Conservation (phyloP, 2,888 invertebrate species). For the Anodontia alba region DNA sequence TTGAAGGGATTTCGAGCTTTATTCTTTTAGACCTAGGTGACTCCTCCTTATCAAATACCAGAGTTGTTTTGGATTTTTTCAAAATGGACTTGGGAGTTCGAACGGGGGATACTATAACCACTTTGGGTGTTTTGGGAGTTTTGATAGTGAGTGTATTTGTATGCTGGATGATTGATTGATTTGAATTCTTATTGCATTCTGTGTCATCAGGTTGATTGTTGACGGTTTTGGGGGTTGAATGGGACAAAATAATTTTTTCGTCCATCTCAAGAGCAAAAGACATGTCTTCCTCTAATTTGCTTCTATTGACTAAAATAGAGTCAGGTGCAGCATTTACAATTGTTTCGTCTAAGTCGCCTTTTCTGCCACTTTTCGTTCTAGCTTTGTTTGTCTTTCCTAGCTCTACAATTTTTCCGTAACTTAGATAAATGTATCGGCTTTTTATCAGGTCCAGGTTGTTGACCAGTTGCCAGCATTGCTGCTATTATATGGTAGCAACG, state of each 20-base stretch:
- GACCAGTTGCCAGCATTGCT: slow-evolving; percentile 20
- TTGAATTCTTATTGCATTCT: not conserved
- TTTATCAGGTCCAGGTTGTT: slow-evolving; percentile 11
- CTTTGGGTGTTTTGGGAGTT: not conserved
- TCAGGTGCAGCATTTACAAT: not conserved
- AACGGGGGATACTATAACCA: not conserved
- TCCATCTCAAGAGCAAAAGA: not conserved
- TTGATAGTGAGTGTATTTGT: not conserved
- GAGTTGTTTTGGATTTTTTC: not conserved
- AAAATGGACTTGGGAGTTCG: slow-evolving; percentile 4
- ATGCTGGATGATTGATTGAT: not conserved
- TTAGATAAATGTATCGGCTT: not conserved
- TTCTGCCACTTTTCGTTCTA: not conserved
- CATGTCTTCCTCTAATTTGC: not conserved
- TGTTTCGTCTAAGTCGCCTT: not conserved
- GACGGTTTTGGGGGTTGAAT: not conserved
- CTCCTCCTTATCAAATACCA: not conserved
- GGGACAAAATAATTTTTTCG: not conserved
- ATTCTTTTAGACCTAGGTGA: not conserved
- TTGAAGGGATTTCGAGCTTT: not conserved
- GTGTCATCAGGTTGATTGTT: not conserved
- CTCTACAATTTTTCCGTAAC: not conserved
- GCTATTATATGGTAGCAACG: slow-evolving; percentile 21
- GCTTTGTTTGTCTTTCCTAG: slow-evolving; percentile 20
- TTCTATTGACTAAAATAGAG: not conserved